Base-by-base conservation (phyloP, 2,797 vertebrate genomes). In the Gymnopithys bicolor region DNA sequence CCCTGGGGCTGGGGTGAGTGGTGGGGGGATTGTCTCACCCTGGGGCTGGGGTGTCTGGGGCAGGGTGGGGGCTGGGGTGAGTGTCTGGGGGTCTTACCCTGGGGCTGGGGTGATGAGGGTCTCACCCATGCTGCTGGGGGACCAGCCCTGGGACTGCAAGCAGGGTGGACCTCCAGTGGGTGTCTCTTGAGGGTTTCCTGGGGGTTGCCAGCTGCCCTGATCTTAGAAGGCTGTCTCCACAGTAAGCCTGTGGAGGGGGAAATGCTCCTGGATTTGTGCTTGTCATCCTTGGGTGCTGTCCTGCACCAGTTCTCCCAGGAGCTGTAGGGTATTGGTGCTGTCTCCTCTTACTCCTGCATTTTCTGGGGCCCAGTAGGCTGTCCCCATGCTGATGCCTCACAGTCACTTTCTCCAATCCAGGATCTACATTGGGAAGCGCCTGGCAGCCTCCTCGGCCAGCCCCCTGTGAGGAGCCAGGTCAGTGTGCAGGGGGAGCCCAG, bases 341-440 rank as follows among this genome's bases (percentile, higher is more conserved):
- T 35, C 19, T 62, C 13, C 43, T 12, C 24, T 69, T 8, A 2
- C 49, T 18, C 2, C 19, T 15, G 63, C 8, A 7, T 21, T 41
- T 5, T 4, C 70, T 13, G n/a, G 14, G 24, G 37, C 62, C 11
- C 25, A 4, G n/a, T 25, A 28, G 55, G 62, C 52, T 32, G 19
- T 30, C 19, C 13, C n/a, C 1, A 0, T 5, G 3, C 5, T 3
- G 6, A 21, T 10, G 6, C 33, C 73, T 89, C 19, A 84, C 58
- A 7, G 33, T 32, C 6, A 1, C 51, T 95, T 59, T 89, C 53
- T 74, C 74, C 33, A 3, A 48, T 58, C 25, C 84, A 97, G 96
- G 93, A 96, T 97, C 93, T 97, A 96, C 95, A 97, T 97, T 1
- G 96, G 96, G 77, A 97, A 97, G 87, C 89, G 87, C 23, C 82